A percentile compares a stretch with the other conserved stretches of the same genome.
These are phyloP conservation scores for Drosophila suboccidentalis DNA, from an alignment of 2,888 invertebrate genomes.

Conservation along the genomic window DNA sequence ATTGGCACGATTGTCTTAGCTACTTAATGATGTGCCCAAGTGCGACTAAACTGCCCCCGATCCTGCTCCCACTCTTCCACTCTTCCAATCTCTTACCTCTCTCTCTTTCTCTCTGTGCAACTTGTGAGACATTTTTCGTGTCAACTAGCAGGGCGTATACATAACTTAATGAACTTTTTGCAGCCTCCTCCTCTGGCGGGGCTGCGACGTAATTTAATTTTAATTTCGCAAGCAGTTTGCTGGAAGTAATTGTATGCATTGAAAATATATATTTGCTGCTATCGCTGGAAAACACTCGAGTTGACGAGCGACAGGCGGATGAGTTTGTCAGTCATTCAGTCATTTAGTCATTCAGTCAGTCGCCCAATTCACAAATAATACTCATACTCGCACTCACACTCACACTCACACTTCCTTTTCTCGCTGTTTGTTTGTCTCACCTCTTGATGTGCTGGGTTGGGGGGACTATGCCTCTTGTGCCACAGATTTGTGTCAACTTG, in stretches of 20 bases:
- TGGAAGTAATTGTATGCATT: conserved; percentile 81
- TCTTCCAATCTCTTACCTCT: no score
- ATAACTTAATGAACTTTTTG: conserved; percentile 75
- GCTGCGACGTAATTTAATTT: conserved; percentile 71
- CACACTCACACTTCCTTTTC: conserved; percentile 18
- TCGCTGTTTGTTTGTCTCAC: conserved; percentile 33
- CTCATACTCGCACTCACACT: conserved; percentile 25
- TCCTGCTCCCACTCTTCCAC: no score
- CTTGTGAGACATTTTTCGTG: conserved; percentile 68
- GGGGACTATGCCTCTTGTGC: background rate
- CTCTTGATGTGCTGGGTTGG: conserved; percentile 4
- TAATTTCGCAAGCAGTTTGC: conserved; percentile 79
- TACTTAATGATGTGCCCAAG: conserved; percentile 78
- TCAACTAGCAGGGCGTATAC: conserved; percentile 65
- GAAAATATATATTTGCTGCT: conserved; percentile 74
- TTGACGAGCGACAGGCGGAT: conserved; percentile 24
- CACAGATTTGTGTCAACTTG: conserved; percentile 72
- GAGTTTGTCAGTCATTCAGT: conserved; percentile 23
- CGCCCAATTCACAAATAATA: conserved; percentile 45
- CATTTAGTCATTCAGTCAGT: conserved; percentile 9
- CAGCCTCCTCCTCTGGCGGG: background rate
- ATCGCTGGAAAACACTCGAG: conserved; percentile 73
- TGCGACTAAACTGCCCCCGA: conserved; percentile 32
- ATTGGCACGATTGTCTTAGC: conserved; percentile 82
- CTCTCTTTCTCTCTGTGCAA: conserved; percentile 2